Evolutionary conservation across 2,888 invertebrate species (phyloP).

Genomic region (Callimorpha dominula): DNA sequence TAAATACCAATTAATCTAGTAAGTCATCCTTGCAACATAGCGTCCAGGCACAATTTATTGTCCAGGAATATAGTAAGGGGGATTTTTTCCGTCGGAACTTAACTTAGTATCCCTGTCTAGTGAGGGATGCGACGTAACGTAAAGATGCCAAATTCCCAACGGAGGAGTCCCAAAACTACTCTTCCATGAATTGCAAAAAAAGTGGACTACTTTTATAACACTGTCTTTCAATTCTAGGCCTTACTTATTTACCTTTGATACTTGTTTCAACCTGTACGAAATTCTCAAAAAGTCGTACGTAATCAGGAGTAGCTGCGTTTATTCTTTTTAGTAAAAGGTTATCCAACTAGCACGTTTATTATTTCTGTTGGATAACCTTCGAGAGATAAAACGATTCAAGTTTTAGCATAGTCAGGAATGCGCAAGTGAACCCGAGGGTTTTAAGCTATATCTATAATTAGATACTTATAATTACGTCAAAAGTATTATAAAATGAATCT

Average conservation of each 20-base stretch:
- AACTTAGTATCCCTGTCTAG: slow-evolving; percentile 14
- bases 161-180: slow-evolving; percentile 31
- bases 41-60: not conserved
- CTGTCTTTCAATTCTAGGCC: too few species aligned
- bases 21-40: not conserved
- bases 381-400: too few species aligned
- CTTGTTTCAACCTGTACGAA: too few species aligned
- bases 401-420: too few species aligned
- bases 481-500: too few species aligned
- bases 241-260: too few species aligned
- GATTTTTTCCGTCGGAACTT: slow-evolving; percentile 14
- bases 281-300: too few species aligned
- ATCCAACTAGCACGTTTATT: not conserved
- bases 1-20: not conserved
- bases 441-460: too few species aligned
- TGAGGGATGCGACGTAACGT: slow-evolving; percentile 34
- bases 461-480: too few species aligned
- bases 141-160: slow-evolving; percentile 27
- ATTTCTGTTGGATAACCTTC: not conserved
- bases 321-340: not conserved
- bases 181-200: slow-evolving; percentile 22
- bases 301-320: too few species aligned
- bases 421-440: too few species aligned
- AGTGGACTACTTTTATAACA: not conserved
- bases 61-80: not conserved